Conservation (phyloP, 2,888 invertebrate genomes). For the Drosophila ustulata region DNA sequence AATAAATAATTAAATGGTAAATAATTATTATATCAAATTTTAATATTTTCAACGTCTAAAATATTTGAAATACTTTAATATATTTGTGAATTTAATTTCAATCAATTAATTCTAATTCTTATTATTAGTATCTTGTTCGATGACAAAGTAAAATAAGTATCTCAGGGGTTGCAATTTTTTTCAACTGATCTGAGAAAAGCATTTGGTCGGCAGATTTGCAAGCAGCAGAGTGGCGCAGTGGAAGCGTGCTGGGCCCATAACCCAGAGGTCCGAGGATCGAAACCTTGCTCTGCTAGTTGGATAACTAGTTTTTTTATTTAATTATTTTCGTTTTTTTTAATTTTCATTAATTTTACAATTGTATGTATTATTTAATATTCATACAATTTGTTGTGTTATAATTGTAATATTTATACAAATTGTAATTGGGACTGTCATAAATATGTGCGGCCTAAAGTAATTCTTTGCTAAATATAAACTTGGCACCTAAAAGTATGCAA, state of each 20-base stretch:
- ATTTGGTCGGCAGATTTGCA: neutral
- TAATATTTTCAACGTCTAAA: too few species aligned
- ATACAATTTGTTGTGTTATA: neutral
- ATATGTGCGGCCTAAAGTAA: neutral
- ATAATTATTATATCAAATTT: too few species aligned
- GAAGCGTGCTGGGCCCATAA: conserved; percentile 44
- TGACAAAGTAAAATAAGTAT: neutral
- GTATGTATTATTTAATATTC: too few species aligned
- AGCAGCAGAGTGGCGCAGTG: conserved; percentile 37
- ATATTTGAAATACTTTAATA: too few species aligned
- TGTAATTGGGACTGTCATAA: neutral
- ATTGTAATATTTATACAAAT: neutral
- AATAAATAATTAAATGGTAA: too few species aligned
- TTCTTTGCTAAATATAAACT: neutral
- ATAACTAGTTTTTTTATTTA: conserved; percentile 1
- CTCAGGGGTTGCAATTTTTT: neutral
- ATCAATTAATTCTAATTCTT: too few species aligned
- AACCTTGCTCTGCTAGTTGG: conserved; percentile 30
- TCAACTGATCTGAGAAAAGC: neutral
- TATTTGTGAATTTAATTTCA: too few species aligned
- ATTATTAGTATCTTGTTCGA: too few species aligned
- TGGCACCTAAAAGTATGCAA: neutral
- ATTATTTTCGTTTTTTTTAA: neutral
- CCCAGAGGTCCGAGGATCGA: conserved; percentile 46
- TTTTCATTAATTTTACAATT: too few species aligned